Evolutionary conservation across 2,797 vertebrate species (phyloP).

Genomic region (Stomatorhinus walkeri): DNA sequence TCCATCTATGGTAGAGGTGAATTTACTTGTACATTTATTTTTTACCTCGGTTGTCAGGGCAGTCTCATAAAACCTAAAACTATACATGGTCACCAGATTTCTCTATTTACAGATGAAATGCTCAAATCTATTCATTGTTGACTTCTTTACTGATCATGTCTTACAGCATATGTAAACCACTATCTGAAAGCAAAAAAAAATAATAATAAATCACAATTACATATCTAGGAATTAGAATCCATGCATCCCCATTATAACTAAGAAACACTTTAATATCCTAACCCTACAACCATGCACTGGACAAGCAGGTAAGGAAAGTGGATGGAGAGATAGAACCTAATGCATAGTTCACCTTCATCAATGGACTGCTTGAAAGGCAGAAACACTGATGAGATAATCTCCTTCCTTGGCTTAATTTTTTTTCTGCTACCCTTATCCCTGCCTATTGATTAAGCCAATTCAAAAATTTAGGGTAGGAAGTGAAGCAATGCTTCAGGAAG

Average conservation of each 20-base stretch:
- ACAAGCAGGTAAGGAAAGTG: neutral
- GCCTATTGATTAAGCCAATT: neutral
- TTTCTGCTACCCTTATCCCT: neutral
- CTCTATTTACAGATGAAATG: neutral
- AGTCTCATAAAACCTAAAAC: neutral
- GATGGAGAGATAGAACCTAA: neutral
- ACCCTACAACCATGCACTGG: neutral
- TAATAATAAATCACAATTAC: too few relatives aligned
- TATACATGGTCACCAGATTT: neutral
- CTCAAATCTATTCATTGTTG: neutral
- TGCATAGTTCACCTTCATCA: neutral
- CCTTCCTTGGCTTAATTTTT: neutral
- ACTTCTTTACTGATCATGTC: neutral
- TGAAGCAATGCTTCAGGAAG: neutral
- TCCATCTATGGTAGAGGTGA: neutral
- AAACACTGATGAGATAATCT: neutral
- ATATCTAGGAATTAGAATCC: neutral
- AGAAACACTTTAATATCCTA: neutral
- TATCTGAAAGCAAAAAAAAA: neutral
- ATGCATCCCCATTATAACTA: neutral
- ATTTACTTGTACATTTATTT: neutral
- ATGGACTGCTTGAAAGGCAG: neutral
- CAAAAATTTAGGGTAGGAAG: neutral
- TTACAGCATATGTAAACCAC: neutral
- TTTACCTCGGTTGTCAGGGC: neutral